Base-by-base conservation (phyloP, 2,113 vertebrate species). In the Caretta caretta region DNA sequence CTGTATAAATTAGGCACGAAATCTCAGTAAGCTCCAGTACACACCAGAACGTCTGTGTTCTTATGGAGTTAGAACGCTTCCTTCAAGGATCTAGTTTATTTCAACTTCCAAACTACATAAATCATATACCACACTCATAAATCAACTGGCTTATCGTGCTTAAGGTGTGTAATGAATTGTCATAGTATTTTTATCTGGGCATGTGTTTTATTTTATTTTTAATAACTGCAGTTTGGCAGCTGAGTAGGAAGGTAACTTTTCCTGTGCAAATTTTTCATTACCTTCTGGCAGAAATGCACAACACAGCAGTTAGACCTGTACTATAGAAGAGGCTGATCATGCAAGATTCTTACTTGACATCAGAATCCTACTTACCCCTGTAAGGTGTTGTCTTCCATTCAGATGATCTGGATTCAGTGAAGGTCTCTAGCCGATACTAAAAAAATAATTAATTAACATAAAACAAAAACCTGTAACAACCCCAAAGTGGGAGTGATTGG, bases 351-450 rank as follows among this genome's bases (percentile, higher is more conserved):
- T 25, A 38, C 5, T 38, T 24, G 69, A 29, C 4, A 31, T n/a
- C 54, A 84, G 75, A 5, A 4, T 2, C 5, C n/a, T 46, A 5
- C 57, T 72, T 88, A 98, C 97, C 96, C 9, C 80, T n/a, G 20
- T 94, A 94, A 13, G 98, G 97, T 49, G 95, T 76, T 0, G 93
- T 89, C 38, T 88, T 80, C 98, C 97, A 97, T 35, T 97, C 96
- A 24, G 98, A 98, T 65, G 90, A 90, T 78, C 98, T 88, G 22
- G 98, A 96, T 95, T 98, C 97, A 13, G 86, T 97, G 56, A 98
- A 98, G 13, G 98, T 98, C 96, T 98, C 98, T 93, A 98, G 85
- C 31, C 93, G 93, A 88, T 95, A 98, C 98, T 98, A 81, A 65
- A 87, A 93, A 92, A 89, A 78, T 54, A n/a, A 24, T 78, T 69